Evolutionary conservation across 1,140 invertebrate genomes (phyloP).

Genomic region (Cephus cinctus): DNA sequence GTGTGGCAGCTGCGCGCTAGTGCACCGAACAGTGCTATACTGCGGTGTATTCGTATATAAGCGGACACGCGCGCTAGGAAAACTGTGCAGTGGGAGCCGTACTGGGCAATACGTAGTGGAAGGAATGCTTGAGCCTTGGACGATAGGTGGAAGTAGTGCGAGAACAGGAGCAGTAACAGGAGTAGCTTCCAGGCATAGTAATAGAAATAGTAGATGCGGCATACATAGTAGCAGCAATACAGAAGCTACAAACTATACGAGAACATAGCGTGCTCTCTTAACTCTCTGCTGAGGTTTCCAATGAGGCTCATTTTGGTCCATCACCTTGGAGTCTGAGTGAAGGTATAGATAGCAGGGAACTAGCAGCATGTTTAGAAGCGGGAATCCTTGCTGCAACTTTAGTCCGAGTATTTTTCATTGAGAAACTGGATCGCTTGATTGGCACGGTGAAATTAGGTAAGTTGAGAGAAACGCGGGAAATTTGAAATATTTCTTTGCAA

Average conservation of each 20-base stretch:
- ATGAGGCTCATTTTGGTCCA: conserved; percentile 38
- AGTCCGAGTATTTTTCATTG: too few relatives aligned
- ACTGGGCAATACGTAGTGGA: conserved; percentile 12
- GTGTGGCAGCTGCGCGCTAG: conserved; percentile 8
- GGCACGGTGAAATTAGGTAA: too few relatives aligned
- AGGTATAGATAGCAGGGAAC: too few relatives aligned
- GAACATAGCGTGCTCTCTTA: conserved; percentile 28
- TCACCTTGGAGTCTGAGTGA: conserved; percentile 19
- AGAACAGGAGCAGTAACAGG: too few relatives aligned
- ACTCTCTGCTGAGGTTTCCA: conserved; percentile 31
- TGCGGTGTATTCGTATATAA: too few relatives aligned
- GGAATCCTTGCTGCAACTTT: too few relatives aligned
- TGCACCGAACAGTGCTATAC: too few relatives aligned
- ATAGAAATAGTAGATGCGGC: not conserved
- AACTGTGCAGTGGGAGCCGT: conserved; percentile 20
- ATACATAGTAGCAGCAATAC: conserved; percentile 2
- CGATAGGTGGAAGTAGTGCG: not conserved
- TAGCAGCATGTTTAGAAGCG: too few relatives aligned
- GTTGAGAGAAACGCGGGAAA: too few relatives aligned
- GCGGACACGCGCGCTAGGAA: conserved; percentile 19
- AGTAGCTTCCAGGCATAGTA: too few relatives aligned
- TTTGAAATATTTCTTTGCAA: too few relatives aligned
- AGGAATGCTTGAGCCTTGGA: not conserved
- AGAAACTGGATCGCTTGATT: too few relatives aligned
- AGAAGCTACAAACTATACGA: conserved; percentile 8